phyloP scores from a whole-genome alignment of 2,797 vertebrate genomes.

The Coluber constrictor region DNA sequence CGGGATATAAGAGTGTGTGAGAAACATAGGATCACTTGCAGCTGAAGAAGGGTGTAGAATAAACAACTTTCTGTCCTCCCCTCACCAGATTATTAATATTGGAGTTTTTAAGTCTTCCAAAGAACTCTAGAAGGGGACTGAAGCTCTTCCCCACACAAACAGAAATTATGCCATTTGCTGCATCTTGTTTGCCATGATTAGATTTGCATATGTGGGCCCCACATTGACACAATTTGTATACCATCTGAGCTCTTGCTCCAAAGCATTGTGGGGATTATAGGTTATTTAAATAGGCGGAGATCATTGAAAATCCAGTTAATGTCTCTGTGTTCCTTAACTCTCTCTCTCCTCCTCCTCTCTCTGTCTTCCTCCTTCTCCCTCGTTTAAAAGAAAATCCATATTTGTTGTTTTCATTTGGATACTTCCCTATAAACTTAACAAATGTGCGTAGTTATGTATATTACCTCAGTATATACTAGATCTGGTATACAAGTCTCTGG shows the following conservation, averaged over 20 bases:
- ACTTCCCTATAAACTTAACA: not conserved
- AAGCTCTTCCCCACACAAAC: too few relatives aligned
- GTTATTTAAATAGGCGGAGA: not conserved
- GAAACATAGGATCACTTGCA: not conserved
- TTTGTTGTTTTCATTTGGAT: not conserved
- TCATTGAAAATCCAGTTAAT: not conserved
- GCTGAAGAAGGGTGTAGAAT: not conserved
- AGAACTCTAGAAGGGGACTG: not conserved
- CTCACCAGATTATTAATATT: not conserved
- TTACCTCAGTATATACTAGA: not conserved
- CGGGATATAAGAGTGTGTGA: not conserved
- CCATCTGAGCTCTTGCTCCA: not conserved
- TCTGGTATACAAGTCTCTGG: not conserved
- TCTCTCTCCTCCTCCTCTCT: not conserved
- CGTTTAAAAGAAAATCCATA: not conserved
- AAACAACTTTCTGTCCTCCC: not conserved
- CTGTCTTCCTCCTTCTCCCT: not conserved
- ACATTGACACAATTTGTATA: not conserved
- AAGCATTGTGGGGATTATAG: not conserved
- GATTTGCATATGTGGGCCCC: not conserved
- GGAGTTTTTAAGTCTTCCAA: not conserved
- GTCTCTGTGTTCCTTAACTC: not conserved
- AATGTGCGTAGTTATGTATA: not conserved
- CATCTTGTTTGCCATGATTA: not conserved
- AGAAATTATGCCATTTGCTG: not conserved